phyloP scores from a whole-genome alignment of 37 sponge, comb jelly and placozoan genomes.

The Beroe forskalii region DNA sequence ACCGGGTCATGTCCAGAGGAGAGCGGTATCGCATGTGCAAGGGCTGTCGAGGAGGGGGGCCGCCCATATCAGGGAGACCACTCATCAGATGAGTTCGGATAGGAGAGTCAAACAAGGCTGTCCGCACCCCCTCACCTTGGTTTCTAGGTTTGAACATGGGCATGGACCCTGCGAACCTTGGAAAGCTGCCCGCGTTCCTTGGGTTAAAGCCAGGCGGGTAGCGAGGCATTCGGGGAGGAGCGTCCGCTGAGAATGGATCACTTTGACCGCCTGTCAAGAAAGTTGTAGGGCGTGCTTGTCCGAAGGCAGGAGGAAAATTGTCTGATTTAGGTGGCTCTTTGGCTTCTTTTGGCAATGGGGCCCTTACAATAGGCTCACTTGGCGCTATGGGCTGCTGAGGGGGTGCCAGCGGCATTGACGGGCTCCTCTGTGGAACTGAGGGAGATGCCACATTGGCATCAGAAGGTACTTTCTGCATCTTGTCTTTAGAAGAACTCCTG shows the following conservation, averaged over 20 bases:
- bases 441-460: background rate
- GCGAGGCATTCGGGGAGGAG: slow-evolving; percentile 28
- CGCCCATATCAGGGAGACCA: background rate
- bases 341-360: background rate
- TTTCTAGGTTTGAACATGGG: slow-evolving; percentile 26
- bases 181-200: slow-evolving; percentile 14
- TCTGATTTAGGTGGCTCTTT: background rate
- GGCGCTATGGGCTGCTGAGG: background rate
- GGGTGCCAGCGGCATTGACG: background rate
- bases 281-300: background rate
- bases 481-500: background rate
- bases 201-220: slow-evolving; percentile 28
- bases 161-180: slow-evolving; percentile 17
- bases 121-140: background rate
- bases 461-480: background rate
- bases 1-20: background rate
- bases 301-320: background rate
- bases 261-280: background rate
- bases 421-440: background rate
- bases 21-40: slow-evolving; percentile 20
- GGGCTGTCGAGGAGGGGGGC: background rate
- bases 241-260: no score
- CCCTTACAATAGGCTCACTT: background rate
- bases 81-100: background rate
- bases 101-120: background rate